Base-by-base conservation (phyloP, 1,140 invertebrate genomes). In the Chelonus insularis region DNA sequence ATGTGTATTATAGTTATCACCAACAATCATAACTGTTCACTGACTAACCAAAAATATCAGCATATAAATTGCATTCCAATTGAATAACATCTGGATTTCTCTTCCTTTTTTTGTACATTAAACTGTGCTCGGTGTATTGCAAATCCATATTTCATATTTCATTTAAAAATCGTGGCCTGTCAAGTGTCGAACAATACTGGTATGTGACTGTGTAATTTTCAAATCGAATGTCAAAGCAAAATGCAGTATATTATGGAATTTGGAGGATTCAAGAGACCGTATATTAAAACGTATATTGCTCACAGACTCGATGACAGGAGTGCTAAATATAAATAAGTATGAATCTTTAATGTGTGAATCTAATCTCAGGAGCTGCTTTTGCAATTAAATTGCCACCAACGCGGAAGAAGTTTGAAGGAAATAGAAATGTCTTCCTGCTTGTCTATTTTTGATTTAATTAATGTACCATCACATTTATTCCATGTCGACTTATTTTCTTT, bases 371-470 rank as follows among this genome's bases (percentile, higher is more conserved):
- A 36, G 32, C 11, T 9, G 36, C 48, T 21, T 34, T 16, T 43
- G 14, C 41, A 16, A 14, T 1, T n/a, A n/a, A 43, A 14, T 14
- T n/a, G 3, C n/a, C 45, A 23, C 39, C 56, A 41, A 45, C 39
- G 43, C 45, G n/a, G 14, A 57, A 45, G 20, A 45, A 18, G 32
- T 58, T 34, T 23, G 32, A 41, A 32, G 45, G 39, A 21, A 47
- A 14, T 41, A 23, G 34, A 47, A 20, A 45, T 18, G 5, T n/a
- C 9, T 48, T 65, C 64, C 62, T 57, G 58, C 51, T 48, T 68
- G 52, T 72, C 69, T 73, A 73, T 73, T 73, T 73, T 71, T 68
- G 25, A 69, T 54, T 39, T 68, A 59, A 66, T 63, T 60, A 55
- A 69, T 64, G 51, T 66, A 45, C 57, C 62, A 50, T 62, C 59